These are phyloP conservation scores for Syrrhaptes paradoxus DNA, from an alignment of 2,113 vertebrate species.

Conservation along the genomic window DNA sequence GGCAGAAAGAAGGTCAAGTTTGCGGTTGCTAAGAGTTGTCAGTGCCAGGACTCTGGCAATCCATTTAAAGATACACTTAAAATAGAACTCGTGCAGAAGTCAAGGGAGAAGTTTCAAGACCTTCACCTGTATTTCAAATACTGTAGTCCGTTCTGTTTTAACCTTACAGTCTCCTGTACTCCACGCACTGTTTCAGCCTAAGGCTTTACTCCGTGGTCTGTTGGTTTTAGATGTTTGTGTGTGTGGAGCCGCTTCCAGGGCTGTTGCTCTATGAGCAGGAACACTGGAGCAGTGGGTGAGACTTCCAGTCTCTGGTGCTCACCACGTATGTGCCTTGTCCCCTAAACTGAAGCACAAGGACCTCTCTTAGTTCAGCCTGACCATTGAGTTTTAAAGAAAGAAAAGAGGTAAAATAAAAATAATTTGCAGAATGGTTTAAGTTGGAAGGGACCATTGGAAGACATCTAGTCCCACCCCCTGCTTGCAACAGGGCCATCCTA, in stretches of 20 bases:
- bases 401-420: neutral
- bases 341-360: neutral
- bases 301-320: neutral
- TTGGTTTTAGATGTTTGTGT: neutral
- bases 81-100: neutral
- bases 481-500: neutral
- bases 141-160: neutral
- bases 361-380: neutral
- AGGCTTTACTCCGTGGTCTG: neutral
- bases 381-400: neutral
- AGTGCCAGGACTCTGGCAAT: neutral
- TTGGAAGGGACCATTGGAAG: neutral
- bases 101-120: neutral
- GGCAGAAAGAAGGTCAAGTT: neutral
- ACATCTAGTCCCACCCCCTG: neutral
- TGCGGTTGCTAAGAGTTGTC: fast-evolving
- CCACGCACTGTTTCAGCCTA: neutral
- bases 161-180: neutral
- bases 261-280: neutral
- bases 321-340: neutral
- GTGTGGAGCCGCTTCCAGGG: neutral
- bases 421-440: neutral
- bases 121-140: neutral
- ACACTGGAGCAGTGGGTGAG: neutral
- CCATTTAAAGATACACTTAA: neutral